These are phyloP conservation scores for Erynnis tages DNA, from an alignment of 2,888 invertebrate genomes.

Conservation along the genomic window DNA sequence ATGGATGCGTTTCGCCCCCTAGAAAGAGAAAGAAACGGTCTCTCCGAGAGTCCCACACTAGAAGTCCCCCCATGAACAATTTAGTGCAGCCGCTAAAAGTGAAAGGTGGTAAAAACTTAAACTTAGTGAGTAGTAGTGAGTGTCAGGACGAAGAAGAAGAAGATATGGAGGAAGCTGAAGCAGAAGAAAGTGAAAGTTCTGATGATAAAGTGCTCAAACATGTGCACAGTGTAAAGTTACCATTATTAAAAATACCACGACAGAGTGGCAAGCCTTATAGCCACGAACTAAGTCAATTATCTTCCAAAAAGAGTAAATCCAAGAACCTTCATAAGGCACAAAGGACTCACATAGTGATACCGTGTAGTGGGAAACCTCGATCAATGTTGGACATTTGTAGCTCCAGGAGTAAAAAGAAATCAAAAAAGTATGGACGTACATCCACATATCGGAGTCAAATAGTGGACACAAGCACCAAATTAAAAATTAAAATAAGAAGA, in stretches of 20 bases:
- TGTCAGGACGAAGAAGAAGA: conserved; percentile 62
- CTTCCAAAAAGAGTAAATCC: conserved; percentile 71
- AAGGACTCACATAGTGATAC: conserved; percentile 64
- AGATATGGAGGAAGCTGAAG: conserved; percentile 44
- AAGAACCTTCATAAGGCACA: conserved; percentile 60
- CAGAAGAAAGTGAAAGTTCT: conserved; percentile 62
- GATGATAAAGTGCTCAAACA: conserved; percentile 71
- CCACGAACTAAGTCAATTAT: conserved; percentile 81
- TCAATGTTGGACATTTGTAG: conserved; percentile 75
- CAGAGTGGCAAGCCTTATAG: conserved; percentile 79
- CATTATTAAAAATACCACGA: conserved; percentile 62
- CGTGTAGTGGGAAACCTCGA: conserved; percentile 76
- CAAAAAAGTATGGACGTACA: conserved; percentile 64
- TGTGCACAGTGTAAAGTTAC: conserved; percentile 70
- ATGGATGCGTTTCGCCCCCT: conserved; percentile 64
- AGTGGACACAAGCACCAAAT: conserved; percentile 84
- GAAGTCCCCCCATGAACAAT: conserved; percentile 60
- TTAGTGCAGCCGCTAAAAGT: conserved; percentile 58
- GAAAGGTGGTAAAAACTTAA: conserved; percentile 79
- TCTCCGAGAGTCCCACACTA: conserved; percentile 49
- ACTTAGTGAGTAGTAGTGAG: conserved; percentile 78
- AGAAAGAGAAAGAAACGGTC: conserved; percentile 68
- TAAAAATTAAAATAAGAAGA: conserved; percentile 86
- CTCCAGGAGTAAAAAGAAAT: conserved; percentile 76
- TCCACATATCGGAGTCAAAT: conserved; percentile 83